Evolutionary conservation across 1,140 invertebrate species (phyloP), one percentile per base, ranked within the genome.

Genomic region (Drosophila melanica): DNA sequence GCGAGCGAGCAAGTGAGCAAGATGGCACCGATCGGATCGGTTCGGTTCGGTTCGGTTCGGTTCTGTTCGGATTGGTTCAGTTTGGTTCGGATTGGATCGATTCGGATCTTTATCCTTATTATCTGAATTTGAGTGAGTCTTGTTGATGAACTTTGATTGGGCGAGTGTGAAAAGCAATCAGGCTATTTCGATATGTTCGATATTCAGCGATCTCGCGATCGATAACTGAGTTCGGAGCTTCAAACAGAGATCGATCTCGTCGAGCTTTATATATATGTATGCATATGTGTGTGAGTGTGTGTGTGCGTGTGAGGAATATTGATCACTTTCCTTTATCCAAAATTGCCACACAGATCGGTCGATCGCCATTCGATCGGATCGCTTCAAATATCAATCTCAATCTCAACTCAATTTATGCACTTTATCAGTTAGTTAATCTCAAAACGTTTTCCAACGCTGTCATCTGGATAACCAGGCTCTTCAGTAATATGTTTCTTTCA

Each of bases 391-490:
- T 33, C 30, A 33, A 33, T 33, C 30, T 33, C 30, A 33, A 33
- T 23, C 20, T 23, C 20, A 50, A 51, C 48, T 62, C 53, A 53
- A 41, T 54, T 70, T 41, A 42, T 18, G 16, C 18, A 23, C 4
- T 39, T 55, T 30, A 58, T 70, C 67, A 30, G 27, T 33, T 59
- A 30, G 59, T 45, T 47, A 50, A 44, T 50, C 59, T 79, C 68
- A 79, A 81, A 42, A 76, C 58, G 77, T 79, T 75, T 80, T 89
- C 85, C 86, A 90, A 82, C 84, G 84, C 74, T 87, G 84, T 79
- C 79, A 86, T 90, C 87, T 90, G 86, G 82, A 77, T 90, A 87
- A 90, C 87, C 79, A 90, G 87, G 81, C 72, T 73, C 78, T 84
- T 87, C 76, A 75, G 79, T 89, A 90, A 87, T 72, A 72, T 90